These are phyloP conservation scores for Tapirus terrestris DNA, from an alignment of 2,113 vertebrate genomes.

Conservation along the genomic window DNA sequence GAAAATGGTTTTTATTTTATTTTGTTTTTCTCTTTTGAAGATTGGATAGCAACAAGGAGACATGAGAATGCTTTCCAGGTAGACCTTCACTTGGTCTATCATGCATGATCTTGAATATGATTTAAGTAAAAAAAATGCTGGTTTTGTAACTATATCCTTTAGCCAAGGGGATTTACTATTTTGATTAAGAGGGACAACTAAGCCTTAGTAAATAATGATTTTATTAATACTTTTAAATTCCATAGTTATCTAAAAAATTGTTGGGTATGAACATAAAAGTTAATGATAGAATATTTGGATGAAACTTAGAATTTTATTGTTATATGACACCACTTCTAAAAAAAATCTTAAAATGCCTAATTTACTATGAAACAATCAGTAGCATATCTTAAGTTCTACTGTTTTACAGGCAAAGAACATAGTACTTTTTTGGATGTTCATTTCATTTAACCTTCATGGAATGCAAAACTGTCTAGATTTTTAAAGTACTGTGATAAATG, in stretches of 20 bases:
- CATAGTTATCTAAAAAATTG: constrained; percentile 1
- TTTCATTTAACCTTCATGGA: constrained; percentile 78
- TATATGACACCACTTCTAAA: not conserved
- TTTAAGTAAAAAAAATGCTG: not conserved
- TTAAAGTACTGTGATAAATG: constrained; percentile 78
- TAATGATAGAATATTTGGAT: constrained; percentile 48
- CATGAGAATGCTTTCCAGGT: not conserved
- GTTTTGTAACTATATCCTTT: not conserved
- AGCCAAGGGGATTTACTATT: not conserved
- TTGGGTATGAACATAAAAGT: constrained; percentile 45
- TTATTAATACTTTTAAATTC: not conserved
- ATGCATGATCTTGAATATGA: not conserved
- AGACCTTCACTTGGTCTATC: not conserved
- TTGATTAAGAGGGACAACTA: not conserved
- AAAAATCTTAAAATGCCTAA: constrained; percentile 1
- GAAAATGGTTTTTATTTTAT: not conserved
- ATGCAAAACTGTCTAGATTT: constrained; percentile 67
- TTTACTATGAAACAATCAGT: constrained; percentile 68
- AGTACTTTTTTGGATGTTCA: constrained; percentile 70
- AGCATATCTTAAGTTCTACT: constrained; percentile 54
- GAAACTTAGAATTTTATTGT: constrained; percentile 54
- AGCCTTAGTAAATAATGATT: not conserved
- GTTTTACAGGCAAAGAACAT: constrained; percentile 64
- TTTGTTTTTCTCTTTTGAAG: not conserved
- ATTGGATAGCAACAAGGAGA: not conserved